Evolutionary conservation across 2,113 vertebrate species (phyloP).

Genomic region (Elachura formosa): DNA sequence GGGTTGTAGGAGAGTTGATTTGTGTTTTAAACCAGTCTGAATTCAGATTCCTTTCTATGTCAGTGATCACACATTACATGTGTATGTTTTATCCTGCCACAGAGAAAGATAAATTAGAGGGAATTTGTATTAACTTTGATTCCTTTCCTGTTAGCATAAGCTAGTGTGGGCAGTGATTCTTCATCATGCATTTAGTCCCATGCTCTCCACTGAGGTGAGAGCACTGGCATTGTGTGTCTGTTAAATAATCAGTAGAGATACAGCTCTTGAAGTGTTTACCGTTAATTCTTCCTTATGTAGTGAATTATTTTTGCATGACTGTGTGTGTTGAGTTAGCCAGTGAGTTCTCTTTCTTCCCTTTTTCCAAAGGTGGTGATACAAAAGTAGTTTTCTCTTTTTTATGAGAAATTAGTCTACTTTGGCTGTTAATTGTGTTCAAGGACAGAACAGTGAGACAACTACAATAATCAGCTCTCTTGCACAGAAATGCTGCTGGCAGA

Average conservation of each 20-base stretch:
- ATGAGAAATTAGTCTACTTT: no score
- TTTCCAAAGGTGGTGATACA: neutral
- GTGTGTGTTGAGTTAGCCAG: neutral
- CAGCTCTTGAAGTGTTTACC: neutral
- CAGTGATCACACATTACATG: neutral
- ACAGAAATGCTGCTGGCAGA: neutral
- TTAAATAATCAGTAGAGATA: neutral
- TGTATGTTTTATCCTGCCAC: neutral
- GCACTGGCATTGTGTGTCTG: neutral
- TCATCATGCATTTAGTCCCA: neutral
- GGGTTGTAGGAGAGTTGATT: neutral
- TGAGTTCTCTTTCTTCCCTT: neutral
- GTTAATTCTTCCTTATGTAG: neutral
- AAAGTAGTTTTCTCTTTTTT: neutral
- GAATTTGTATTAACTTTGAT: neutral
- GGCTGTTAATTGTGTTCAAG: neutral
- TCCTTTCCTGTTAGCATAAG: neutral
- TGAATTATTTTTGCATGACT: neutral
- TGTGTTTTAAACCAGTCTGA: neutral
- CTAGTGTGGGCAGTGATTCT: neutral
- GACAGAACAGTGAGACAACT: neutral
- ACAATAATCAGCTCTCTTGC: neutral
- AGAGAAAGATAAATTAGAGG: neutral
- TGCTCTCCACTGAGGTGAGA: neutral
- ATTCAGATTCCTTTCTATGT: neutral